Evolutionary conservation across 2,797 vertebrate species (phyloP), one percentile per base, ranked within the genome.

Genomic region (Chaetophractus vellerosus): DNA sequence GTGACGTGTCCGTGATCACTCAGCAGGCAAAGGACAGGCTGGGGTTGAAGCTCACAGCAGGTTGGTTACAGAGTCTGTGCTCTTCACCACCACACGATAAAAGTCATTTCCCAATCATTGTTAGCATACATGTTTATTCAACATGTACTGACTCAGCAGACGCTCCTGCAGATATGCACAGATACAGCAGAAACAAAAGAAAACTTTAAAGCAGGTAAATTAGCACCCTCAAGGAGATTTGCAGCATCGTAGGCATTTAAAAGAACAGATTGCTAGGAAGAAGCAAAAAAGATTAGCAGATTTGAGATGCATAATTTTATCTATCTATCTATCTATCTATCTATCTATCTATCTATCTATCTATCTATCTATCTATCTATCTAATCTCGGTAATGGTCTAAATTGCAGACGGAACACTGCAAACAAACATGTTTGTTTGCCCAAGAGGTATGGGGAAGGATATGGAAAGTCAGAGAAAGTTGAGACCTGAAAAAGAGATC

Each of bases 1-100:
- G 7, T 55, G 8, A n/a, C 12, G 2, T 26, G 12, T 2, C 21
- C 55, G 36, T 0, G 1, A 6, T 52, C 24, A 23, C 57, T n/a
- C 2, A 26, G 79, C 59, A 33, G 14, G 68, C 19, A 7, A 23
- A 21, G 48, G 55, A 12, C 26, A 38, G 76, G n/a, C 28, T 41
- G 28, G 55, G 12, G 12, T n/a, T 9, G 7, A 33, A 78, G 48
- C 5, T 68, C 48, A 28, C 5, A 31, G 19, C 4, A 63, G 28
- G 8, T 0, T 36, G 63, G 8, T 23, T 23, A n/a, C n/a, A 2
- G 68, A 23, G 68, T 31, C 14, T 10, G 28, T 72, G 23, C 28
- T n/a, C 41, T 75, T n/a, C 21, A 9, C 36, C 66, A 4, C 4
- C 1, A 5, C 0, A 5, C 41, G 23, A 2, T 6, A 38, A 61